A percentile compares a stretch with the other conserved stretches of the same genome.
Evolutionary conservation across 2,797 vertebrate genomes (phyloP).

Genomic region (Rhinella marina): DNA sequence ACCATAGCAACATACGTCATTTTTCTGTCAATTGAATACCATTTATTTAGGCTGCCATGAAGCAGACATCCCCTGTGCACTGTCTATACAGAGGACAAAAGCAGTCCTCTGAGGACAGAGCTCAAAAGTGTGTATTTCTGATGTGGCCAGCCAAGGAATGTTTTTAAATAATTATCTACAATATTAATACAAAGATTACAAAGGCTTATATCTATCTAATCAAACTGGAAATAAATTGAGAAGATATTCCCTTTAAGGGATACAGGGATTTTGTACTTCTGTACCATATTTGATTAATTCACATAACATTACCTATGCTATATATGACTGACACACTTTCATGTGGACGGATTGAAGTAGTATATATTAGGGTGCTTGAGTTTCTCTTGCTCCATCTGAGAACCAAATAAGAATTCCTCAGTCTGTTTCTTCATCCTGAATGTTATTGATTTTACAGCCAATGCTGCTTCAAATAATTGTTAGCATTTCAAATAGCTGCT

Average conservation of each 20-base stretch:
- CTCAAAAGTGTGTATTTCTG: too few species aligned
- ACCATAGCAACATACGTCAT: too few species aligned
- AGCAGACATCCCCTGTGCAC: too few species aligned
- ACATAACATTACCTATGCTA: neutral
- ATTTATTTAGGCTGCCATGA: too few species aligned
- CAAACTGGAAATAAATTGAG: neutral
- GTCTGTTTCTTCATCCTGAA: neutral
- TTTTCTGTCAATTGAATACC: too few species aligned
- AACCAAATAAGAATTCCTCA: too few species aligned
- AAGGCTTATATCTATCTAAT: too few species aligned
- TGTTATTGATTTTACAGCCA: neutral
- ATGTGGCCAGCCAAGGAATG: too few species aligned
- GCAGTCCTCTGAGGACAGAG: too few species aligned
- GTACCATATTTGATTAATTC: neutral
- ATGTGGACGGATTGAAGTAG: neutral
- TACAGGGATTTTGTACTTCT: neutral
- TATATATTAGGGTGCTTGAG: neutral
- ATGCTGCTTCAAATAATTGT: conserved; percentile 6
- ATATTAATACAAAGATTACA: too few species aligned
- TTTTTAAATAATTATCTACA: too few species aligned
- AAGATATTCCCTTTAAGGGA: neutral
- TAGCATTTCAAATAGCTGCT: neutral
- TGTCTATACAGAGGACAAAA: too few species aligned
- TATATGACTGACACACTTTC: neutral
- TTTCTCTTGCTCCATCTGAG: neutral